phyloP scores from a whole-genome alignment of 2,888 invertebrate species.

The Eucriotettix oculatus region DNA sequence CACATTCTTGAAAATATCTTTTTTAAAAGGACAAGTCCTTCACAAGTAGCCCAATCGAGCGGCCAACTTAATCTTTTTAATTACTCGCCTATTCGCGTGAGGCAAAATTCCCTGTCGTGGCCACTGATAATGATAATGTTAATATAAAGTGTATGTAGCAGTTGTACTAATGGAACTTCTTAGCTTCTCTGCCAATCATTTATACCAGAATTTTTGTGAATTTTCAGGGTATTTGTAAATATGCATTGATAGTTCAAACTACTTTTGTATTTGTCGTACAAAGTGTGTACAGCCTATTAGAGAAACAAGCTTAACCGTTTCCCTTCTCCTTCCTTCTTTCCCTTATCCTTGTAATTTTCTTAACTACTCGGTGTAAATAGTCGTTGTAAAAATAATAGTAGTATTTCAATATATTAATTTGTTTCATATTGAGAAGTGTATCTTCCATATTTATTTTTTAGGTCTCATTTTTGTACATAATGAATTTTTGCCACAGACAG shows the following conservation, averaged over 20 bases:
- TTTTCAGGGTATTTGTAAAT: constrained; percentile 18
- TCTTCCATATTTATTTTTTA: constrained; percentile 16
- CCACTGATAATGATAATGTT: constrained; percentile 1
- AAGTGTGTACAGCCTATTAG: not conserved
- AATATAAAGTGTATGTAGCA: constrained; percentile 8
- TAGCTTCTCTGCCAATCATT: constrained; percentile 15
- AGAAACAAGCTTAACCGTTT: constrained; percentile 3
- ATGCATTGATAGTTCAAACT: constrained; percentile 13
- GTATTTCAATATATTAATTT: constrained; percentile 16
- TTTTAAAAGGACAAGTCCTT: constrained; percentile 12
- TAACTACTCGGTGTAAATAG: constrained; percentile 17
- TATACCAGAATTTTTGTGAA: constrained; percentile 12
- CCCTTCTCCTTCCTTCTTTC: constrained; percentile 7
- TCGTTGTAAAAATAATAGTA: constrained; percentile 17
- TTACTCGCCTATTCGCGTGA: constrained; percentile 10
- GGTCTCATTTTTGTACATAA: constrained; percentile 17
- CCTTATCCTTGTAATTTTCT: constrained; percentile 8
- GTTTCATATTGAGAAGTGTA: constrained; percentile 14
- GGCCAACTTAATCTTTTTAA: constrained; percentile 9
- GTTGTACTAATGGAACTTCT: constrained; percentile 7
- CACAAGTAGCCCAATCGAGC: constrained; percentile 9
- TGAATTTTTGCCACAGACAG: constrained; percentile 13
- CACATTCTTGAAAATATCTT: constrained; percentile 12
- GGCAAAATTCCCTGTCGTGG: constrained; percentile 10
- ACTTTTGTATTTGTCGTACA: constrained; percentile 11